Percentiles rank a stretch among this genome's conserved stretches.
Conservation (phyloP, 2,113 vertebrate species). For the Brachirus orientalis region DNA sequence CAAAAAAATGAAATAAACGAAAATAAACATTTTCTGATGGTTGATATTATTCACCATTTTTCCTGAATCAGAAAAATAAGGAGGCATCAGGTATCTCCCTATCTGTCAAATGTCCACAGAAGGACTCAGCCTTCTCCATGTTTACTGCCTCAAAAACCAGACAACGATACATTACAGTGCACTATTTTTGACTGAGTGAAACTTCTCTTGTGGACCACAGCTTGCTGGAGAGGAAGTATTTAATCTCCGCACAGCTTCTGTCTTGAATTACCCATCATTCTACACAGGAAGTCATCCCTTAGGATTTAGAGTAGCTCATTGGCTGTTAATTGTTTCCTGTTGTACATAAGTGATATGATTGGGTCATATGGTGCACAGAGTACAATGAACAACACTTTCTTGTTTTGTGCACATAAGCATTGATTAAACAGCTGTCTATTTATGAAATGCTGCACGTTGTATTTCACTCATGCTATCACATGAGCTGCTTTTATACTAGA, state of each 20-base stretch:
- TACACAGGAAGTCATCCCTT: conserved; percentile 79
- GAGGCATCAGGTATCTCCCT: too few relatives aligned
- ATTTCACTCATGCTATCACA: not conserved
- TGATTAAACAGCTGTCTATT: conserved; percentile 27
- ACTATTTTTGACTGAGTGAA: conserved; percentile 40
- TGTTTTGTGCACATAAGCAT: conserved; percentile 19
- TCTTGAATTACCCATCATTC: conserved; percentile 80
- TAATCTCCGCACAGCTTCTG: conserved; percentile 72
- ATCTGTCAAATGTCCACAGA: not conserved
- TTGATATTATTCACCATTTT: too few relatives aligned
- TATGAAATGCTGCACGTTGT: not conserved
- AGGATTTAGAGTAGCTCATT: conserved; percentile 76
- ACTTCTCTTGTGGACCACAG: conserved; percentile 40
- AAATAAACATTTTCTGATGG: too few relatives aligned
- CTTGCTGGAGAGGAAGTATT: conserved; percentile 74
- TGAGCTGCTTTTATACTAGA: too few relatives aligned
- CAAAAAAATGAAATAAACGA: too few relatives aligned
- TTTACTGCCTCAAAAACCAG: conserved; percentile 8
- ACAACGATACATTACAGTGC: conserved; percentile 2
- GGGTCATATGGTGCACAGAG: conserved; percentile 68
- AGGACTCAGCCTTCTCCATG: not conserved
- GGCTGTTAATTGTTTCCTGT: conserved; percentile 81
- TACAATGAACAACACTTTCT: conserved; percentile 25
- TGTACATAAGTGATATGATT: conserved; percentile 67
- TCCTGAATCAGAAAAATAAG: too few relatives aligned